Conservation (phyloP, 2,113 vertebrate genomes). For the Thamnaconus septentrionalis region DNA sequence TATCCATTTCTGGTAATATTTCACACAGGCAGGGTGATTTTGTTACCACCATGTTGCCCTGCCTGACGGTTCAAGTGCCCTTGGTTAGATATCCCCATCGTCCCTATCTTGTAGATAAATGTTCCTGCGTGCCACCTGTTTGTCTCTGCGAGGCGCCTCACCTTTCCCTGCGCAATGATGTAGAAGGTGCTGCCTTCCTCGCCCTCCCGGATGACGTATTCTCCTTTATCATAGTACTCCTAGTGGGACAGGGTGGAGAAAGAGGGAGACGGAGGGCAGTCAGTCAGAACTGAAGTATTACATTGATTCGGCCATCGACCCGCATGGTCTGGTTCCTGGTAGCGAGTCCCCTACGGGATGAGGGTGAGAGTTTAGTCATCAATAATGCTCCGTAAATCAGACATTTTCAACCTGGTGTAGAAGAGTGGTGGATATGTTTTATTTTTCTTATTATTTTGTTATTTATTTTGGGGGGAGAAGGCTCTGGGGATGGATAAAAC, state of each 20-base stretch:
- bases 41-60: too few species aligned
- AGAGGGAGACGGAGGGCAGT: background rate
- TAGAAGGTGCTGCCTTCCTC: constrained; percentile 81
- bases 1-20: too few species aligned
- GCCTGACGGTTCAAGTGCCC: too few species aligned
- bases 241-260: constrained; percentile 18
- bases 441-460: too few species aligned
- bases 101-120: too few species aligned
- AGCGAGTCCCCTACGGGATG: constrained; percentile 21
- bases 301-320: constrained; percentile 45
- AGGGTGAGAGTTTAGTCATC: constrained; percentile 8
- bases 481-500: constrained; percentile 7
- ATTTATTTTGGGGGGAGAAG: too few species aligned
- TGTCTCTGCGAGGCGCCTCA: constrained; percentile 23
- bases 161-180: constrained; percentile 81
- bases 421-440: too few species aligned
- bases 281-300: constrained; percentile 24
- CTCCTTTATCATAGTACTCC: constrained; percentile 80
- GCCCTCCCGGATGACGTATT: constrained; percentile 77
- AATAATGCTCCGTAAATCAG: background rate
- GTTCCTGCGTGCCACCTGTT: background rate
- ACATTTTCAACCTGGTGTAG: constrained; percentile 13
- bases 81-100: too few species aligned
- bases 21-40: too few species aligned
- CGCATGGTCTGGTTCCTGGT: constrained; percentile 42